These are phyloP conservation scores for Melanotaenia parkinsoni DNA, from an alignment of 2,797 vertebrate genomes.

Conservation along the genomic window DNA sequence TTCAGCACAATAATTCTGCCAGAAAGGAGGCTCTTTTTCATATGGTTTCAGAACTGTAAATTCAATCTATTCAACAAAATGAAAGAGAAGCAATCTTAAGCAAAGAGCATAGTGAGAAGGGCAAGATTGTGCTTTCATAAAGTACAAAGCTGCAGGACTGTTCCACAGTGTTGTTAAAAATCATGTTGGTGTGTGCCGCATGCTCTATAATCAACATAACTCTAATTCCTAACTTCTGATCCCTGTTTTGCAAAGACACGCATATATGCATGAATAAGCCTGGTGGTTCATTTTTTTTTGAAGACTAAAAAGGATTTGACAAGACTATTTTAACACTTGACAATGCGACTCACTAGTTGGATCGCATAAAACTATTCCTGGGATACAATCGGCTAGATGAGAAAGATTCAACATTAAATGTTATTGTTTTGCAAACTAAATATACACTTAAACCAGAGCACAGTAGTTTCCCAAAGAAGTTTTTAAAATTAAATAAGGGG, in stretches of 20 bases:
- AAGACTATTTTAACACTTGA: neutral
- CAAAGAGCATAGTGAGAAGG: neutral
- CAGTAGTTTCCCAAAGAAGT: neutral
- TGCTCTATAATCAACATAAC: neutral
- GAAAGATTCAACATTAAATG: too few species aligned
- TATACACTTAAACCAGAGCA: neutral
- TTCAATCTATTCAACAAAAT: neutral
- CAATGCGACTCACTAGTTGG: neutral
- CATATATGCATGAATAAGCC: neutral
- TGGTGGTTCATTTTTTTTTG: neutral
- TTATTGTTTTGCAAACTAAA: too few species aligned
- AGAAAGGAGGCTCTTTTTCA: slow-evolving; percentile 16
- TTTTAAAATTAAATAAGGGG: neutral
- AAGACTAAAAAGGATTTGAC: neutral
- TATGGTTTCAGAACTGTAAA: neutral
- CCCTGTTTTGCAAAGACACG: neutral
- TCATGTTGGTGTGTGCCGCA: neutral
- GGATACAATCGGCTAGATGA: neutral
- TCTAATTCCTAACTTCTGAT: neutral
- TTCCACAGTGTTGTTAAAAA: neutral
- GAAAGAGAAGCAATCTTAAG: neutral
- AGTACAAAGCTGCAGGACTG: neutral
- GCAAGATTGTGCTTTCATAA: neutral
- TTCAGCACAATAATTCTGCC: neutral
- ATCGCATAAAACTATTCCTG: neutral